Evolutionary conservation across 2,113 vertebrate species (phyloP), one percentile per base, ranked within the genome.

Genomic region (Clarias gariepinus): DNA sequence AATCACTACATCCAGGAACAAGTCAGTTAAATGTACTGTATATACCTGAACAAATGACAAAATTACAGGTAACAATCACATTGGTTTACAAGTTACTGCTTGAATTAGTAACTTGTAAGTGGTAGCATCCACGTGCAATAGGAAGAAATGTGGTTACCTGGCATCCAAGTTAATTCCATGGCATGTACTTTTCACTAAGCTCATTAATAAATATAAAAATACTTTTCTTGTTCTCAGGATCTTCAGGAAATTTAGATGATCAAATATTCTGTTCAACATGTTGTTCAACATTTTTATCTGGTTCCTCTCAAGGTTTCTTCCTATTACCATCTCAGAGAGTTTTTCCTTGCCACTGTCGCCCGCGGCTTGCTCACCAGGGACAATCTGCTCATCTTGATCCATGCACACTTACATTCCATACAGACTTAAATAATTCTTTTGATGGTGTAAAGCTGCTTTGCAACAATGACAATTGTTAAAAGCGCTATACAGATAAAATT

Each of bases 1-100:
- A 82, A 82, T 64, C 66, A 88, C 84, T 88, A 47, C 87, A 88
- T 68, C 30, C 63, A 21, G 41, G 33, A 77, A 47, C 19, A 10
- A 80, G 66, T 58, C 30, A 18, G 36, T 81, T 63, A 28, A 81
- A 53, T 47, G 47, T 47, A 25, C 41, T 15, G 47, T 47, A 11
- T 33, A 8, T 1, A 41, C 55, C 30, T 41, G 41, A 57, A 63
- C 33, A 19, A 81, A 63, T 63, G 63, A 73, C 11, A 73, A 5
- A 41, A 41, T 16, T 30, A 33, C 69, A 73, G 33, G 7, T 41
- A 41, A n/a, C 13, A 41, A 81, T 63, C 0, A 36, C 33, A 21
- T 36, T 66, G 9, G 41, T 21, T 21, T 36, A 21, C 18, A 52
- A 19, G 30, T 11, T 74, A 25, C 47, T 23, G 23, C 4, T 25